Evolutionary conservation across 2,888 invertebrate genomes (phyloP), one percentile per base, ranked within the genome.

Genomic region (Caenorhabditis doughertyi): DNA sequence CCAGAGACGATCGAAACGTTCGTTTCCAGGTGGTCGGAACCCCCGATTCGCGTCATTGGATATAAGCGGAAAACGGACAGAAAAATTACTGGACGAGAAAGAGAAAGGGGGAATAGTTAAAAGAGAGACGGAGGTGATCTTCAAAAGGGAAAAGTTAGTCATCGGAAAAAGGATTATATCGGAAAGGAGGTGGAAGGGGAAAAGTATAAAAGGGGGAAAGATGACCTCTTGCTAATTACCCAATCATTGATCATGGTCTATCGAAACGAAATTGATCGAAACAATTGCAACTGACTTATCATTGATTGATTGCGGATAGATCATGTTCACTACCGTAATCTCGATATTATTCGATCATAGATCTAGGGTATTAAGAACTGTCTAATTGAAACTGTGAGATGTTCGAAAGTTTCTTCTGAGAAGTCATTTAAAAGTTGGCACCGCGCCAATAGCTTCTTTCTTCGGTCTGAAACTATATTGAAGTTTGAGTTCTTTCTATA

Each of bases 1-100:
- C n/a, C n/a, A n/a, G n/a, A n/a, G n/a, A n/a, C n/a, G n/a, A n/a
- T 35, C 35, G 44, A 8, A 47, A 2, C 4, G n/a, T 18, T 18
- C 44, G 62, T 62, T 65, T 62, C 64, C 64, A 74, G 65, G 65
- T 74, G 74, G 65, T 65, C 65, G 74, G 23, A 23, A 39, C 3
- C 44, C 25, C 65, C 18, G 65, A 5, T 49, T 65, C 74, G 65
- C 73, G 35, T 58, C 68, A 70, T 68, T 44, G 49, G 58, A 49
- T 67, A 47, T 47, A 51, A 62, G 68, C 58, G 77, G 47, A 70
- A 47, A 62, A 68, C 51, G 53, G 68, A 42, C n/a, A 21, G 21
- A 70, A 70, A 77, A 62, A 77, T 42, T 47, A 44, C 60, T 55
- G 64, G 35, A 58, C 16, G 16, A 29, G 32, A 27, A 18, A 62